Conservation (phyloP, 2,888 invertebrate species). For the Lapara coniferarum region DNA sequence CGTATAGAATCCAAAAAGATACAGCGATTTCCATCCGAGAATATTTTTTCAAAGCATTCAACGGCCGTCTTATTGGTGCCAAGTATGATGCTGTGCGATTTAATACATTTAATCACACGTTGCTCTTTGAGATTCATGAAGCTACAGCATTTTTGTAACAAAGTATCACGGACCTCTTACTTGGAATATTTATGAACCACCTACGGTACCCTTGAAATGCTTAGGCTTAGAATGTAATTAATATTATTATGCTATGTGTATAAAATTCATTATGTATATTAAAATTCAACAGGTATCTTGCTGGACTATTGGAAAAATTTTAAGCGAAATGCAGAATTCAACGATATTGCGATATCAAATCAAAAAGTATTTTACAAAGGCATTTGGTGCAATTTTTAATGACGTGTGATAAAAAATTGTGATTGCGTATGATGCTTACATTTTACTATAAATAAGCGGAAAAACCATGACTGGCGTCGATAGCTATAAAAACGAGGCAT, state of each 20-base stretch:
- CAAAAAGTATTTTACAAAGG: background rate
- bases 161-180: background rate
- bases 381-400: background rate
- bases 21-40: background rate
- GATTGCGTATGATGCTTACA: no score
- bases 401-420: background rate
- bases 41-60: slow-evolving; percentile 6
- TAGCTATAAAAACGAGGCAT: no score
- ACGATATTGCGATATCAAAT: slow-evolving; percentile 1
- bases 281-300: background rate
- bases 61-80: background rate
- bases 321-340: background rate
- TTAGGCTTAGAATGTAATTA: background rate
- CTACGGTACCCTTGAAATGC: no score
- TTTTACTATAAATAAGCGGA: no score
- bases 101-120: background rate
- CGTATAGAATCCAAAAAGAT: background rate
- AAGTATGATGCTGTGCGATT: background rate
- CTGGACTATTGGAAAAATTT: background rate
- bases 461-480: no score
- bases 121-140: background rate
- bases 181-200: background rate
- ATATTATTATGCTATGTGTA: background rate
- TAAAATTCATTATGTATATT: background rate
- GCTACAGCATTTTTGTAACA: background rate